phyloP scores from a whole-genome alignment of 2,888 invertebrate genomes.

The Harpalus rubripes region DNA sequence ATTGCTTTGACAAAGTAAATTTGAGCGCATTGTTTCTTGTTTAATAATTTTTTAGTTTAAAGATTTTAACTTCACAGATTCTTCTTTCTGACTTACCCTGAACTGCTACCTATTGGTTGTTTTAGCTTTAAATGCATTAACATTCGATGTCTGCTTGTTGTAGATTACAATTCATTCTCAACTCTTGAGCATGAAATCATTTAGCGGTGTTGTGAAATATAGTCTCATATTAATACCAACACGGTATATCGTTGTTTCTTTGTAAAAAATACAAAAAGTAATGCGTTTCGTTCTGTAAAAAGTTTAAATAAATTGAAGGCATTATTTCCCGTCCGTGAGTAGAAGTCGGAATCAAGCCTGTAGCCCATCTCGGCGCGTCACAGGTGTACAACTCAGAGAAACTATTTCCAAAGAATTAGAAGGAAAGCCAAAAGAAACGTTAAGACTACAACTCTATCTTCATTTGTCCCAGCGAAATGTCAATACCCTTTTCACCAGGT shows the following conservation, averaged over 20 bases:
- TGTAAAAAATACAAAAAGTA: background rate
- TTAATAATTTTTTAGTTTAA: too few relatives aligned
- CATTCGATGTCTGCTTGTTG: background rate
- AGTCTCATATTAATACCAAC: background rate
- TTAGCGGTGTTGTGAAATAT: background rate
- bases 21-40: too few relatives aligned
- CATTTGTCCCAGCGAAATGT: constrained; percentile 58
- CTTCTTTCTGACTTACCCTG: too few relatives aligned
- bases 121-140: too few relatives aligned
- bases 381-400: constrained; percentile 61
- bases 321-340: constrained; percentile 25
- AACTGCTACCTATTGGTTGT: too few relatives aligned
- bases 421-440: constrained; percentile 57
- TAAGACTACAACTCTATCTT: constrained; percentile 52
- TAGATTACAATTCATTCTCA: background rate
- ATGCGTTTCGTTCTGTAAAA: background rate
- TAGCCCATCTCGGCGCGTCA: constrained; percentile 35
- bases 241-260: background rate
- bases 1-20: too few relatives aligned
- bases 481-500: constrained; percentile 54
- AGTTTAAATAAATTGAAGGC: constrained; percentile 18
- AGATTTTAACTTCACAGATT: too few relatives aligned
- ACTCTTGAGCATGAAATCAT: background rate
- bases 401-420: constrained; percentile 63
- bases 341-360: constrained; percentile 26